phyloP scores from a whole-genome alignment of 1,140 invertebrate genomes.

The Brachionus plicatilis region DNA sequence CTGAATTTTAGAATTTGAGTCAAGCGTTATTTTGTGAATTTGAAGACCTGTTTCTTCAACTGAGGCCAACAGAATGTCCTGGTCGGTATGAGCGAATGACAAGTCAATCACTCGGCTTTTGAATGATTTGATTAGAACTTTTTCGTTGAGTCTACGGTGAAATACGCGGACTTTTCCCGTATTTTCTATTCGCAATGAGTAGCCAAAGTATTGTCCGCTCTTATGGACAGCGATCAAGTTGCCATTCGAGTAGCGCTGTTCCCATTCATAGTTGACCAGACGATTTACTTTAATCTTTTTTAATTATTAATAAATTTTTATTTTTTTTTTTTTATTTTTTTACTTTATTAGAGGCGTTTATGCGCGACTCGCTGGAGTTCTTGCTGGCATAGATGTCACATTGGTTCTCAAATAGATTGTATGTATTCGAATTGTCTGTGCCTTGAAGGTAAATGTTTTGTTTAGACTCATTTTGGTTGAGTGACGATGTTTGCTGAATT shows the following conservation, averaged over 20 bases:
- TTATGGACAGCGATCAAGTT: constrained; percentile 81
- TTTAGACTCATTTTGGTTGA: not conserved
- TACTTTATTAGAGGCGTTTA: not conserved
- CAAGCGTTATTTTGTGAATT: constrained; percentile 66
- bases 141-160: constrained; percentile 66
- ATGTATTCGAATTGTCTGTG: constrained; percentile 65
- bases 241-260: constrained; percentile 73
- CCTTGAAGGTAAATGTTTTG: constrained; percentile 59
- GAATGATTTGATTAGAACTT: constrained; percentile 78
- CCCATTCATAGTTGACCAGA: constrained; percentile 86
- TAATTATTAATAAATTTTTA: not conserved
- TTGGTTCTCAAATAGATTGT: constrained; percentile 64
- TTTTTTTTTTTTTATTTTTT: not conserved
- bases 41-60: constrained; percentile 77
- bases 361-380: not conserved
- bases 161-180: constrained; percentile 76
- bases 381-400: constrained; percentile 66
- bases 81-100: constrained; percentile 73
- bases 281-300: constrained; percentile 68
- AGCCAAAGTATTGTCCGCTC: constrained; percentile 76
- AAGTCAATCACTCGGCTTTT: constrained; percentile 76
- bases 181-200: constrained; percentile 62
- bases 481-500: not conserved
- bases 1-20: constrained; percentile 40
- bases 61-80: constrained; percentile 71